Evolutionary conservation across 2,888 invertebrate genomes (phyloP).

Genomic region (Melangyna quadrimaculata): DNA sequence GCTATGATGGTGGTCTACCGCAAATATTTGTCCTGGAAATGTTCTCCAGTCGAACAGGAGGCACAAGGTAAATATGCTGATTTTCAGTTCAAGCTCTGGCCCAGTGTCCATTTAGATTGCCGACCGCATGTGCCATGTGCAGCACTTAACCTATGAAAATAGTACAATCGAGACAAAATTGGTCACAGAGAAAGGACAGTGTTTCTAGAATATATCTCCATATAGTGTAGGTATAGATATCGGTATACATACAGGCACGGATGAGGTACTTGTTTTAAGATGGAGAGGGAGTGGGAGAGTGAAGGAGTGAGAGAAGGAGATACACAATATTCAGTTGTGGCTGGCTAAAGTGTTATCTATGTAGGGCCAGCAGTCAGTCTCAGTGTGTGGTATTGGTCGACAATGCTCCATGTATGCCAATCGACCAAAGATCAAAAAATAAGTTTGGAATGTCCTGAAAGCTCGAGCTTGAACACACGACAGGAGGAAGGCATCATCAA

Average conservation of each 20-base stretch:
- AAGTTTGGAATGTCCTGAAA: constrained; percentile 1
- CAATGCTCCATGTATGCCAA: constrained; percentile 19
- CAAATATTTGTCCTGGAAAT: constrained; percentile 93
- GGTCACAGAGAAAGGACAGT: constrained; percentile 37
- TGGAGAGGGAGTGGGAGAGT: background rate
- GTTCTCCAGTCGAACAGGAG: constrained; percentile 82
- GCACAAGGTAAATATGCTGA: constrained; percentile 79
- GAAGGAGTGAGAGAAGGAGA: background rate
- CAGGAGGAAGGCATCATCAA: background rate
- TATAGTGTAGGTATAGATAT: background rate
- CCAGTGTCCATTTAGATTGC: constrained; percentile 43
- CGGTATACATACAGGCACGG: background rate
- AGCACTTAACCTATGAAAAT: constrained; percentile 56
- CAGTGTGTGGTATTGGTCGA: constrained; percentile 48
- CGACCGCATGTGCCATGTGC: constrained; percentile 61
- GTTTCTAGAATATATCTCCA: background rate
- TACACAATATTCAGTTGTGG: constrained; percentile 37
- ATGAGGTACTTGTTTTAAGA: background rate
- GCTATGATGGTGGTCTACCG: constrained; percentile 94
- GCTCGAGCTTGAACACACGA: background rate
- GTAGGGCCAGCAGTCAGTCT: constrained; percentile 47
- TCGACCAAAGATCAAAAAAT: constrained; percentile 57
- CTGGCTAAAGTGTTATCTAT: constrained; percentile 41
- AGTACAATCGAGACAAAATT: constrained; percentile 28
- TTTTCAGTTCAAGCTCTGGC: constrained; percentile 20